These are phyloP conservation scores for Nymphalis io DNA, from an alignment of 1,140 invertebrate species.

Conservation along the genomic window DNA sequence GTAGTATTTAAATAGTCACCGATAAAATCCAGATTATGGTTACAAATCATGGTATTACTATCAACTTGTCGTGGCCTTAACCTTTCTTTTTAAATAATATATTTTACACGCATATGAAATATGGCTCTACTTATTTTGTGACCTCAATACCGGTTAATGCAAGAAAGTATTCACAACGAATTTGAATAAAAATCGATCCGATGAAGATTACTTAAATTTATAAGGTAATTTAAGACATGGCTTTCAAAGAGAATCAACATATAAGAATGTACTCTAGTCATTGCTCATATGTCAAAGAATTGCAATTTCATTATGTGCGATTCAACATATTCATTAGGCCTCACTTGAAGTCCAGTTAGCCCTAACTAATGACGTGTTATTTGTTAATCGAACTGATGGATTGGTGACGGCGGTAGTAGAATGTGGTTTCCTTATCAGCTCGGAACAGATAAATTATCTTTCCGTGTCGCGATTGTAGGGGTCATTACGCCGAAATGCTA, in stretches of 20 bases:
- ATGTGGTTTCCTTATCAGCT: constrained; percentile 40
- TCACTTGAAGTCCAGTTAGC: constrained; percentile 42
- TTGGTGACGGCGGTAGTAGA: constrained; percentile 41
- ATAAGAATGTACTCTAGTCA: constrained; percentile 32
- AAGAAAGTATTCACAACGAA: constrained; percentile 9
- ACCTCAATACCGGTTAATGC: constrained; percentile 18
- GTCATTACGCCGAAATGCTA: constrained; percentile 69
- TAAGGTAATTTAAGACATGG: constrained; percentile 18
- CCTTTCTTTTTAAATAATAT: constrained; percentile 23
- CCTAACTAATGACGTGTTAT: constrained; percentile 40
- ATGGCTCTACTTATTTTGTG: constrained; percentile 22
- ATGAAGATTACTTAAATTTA: constrained; percentile 2
- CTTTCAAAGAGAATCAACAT: constrained; percentile 24
- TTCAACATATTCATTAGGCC: constrained; percentile 40
- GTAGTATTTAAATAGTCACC: constrained; percentile 19
- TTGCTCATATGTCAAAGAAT: constrained; percentile 39
- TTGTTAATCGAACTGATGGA: constrained; percentile 43
- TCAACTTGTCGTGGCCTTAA: constrained; percentile 6
- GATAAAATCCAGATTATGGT: constrained; percentile 24
- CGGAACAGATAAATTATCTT: constrained; percentile 56
- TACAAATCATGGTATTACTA: constrained; percentile 34
- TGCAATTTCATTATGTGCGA: constrained; percentile 41
- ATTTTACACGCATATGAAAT: constrained; percentile 17
- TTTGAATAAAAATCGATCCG: neutral
- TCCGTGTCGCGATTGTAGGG: constrained; percentile 52